phyloP scores from a whole-genome alignment of 2,113 vertebrate genomes.

The Sinocyclocheilus grahami region DNA sequence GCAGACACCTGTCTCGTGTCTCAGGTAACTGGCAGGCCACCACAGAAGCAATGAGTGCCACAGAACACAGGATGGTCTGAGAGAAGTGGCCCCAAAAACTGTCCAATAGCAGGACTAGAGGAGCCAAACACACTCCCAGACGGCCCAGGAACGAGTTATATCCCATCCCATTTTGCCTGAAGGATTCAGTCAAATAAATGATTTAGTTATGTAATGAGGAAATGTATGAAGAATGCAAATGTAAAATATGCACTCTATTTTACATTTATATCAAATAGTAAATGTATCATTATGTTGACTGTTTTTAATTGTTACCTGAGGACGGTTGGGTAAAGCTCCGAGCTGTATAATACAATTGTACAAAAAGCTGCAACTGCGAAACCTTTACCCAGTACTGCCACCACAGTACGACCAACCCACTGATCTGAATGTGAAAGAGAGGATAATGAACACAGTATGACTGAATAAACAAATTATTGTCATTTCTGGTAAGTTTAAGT shows the following conservation, averaged over 20 bases:
- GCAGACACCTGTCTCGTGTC: constrained; percentile 66
- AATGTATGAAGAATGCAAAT: background rate
- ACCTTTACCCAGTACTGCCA: constrained; percentile 76
- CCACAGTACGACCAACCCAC: constrained; percentile 59
- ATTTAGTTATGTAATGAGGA: background rate
- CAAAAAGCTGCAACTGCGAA: constrained; percentile 78
- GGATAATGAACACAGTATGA: background rate
- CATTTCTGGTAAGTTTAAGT: background rate
- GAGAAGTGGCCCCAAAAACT: constrained; percentile 71
- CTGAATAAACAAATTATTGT: background rate
- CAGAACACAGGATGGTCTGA: constrained; percentile 63
- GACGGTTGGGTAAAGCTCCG: constrained; percentile 80
- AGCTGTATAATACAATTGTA: constrained; percentile 74
- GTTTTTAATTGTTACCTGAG: constrained; percentile 72
- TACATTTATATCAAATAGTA: background rate
- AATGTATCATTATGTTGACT: background rate
- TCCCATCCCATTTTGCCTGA: constrained; percentile 78
- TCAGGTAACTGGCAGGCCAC: constrained; percentile 72
- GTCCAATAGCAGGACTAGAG: constrained; percentile 71
- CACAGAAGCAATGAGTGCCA: constrained; percentile 65
- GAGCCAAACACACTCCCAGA: constrained; percentile 72
- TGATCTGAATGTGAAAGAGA: constrained; percentile 59
- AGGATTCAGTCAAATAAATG: background rate
- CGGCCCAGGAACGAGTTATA: constrained; percentile 70
- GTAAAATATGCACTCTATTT: background rate